Base-by-base conservation (phyloP, 2,888 invertebrate genomes). In the Stenodema calcarata region DNA sequence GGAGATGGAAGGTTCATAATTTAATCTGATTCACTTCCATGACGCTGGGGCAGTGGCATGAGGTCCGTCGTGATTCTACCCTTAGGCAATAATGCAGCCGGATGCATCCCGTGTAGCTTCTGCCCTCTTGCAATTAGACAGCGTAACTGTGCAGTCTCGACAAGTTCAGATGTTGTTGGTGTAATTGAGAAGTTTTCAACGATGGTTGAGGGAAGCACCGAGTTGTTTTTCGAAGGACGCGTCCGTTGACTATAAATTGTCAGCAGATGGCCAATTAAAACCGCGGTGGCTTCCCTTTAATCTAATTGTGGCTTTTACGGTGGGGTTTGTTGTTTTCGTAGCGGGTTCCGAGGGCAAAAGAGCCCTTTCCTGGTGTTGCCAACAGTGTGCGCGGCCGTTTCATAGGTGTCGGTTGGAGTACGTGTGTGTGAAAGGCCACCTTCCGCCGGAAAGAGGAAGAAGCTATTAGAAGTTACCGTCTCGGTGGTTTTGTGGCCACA, bases 361-460 rank as follows among this genome's bases (percentile, higher is more conserved):
- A 7, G 75, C 41, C n/a, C 41, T 42, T 44, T 2, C 44, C 78
- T 14, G 1, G n/a, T 0, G 12, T 12, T n/a, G n/a, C n/a, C n/a
- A n/a, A n/a, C 30, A 4, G 69, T 69, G 82, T 28, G 69, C 82
- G 82, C 41, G 30, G 28, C 30, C n/a, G 80, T 50, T n/a, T 80
- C 30, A 80, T 27, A 30, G 28, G 30, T 44, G 42, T 42, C 78
- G 18, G 27, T 78, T 42, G 2, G 16, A 14, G 35, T n/a, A 28
- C 82, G 86, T 86, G 88, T 87, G 87, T 88, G 86, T 87, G 79
- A 44, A 86, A 83, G 69, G 88, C 70, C 73, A 47, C 18, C 88
- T 88, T 88, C 89, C 89, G 88, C 87, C 88, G 88, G 89, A 87
- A 88, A 88, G 87, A 89, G 88, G 88, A 89, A 89, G 87, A 87